Conservation (phyloP, 2,113 vertebrate genomes). For the Empidonax alnorum region DNA sequence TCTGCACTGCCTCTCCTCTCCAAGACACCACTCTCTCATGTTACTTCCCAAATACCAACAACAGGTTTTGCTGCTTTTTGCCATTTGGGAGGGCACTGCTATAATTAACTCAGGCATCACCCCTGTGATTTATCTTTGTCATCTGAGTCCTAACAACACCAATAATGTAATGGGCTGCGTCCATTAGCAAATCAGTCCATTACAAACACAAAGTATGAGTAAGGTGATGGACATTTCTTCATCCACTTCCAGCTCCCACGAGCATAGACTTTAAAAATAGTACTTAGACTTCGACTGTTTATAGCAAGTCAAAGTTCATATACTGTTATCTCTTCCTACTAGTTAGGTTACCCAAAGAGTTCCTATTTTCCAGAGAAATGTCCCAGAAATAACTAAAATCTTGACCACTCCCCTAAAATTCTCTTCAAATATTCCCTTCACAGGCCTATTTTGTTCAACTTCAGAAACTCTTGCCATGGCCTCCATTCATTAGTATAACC, state of each 20-base stretch:
- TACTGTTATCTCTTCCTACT: background rate
- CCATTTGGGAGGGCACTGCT: background rate
- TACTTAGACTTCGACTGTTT: background rate
- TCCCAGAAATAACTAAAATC: background rate
- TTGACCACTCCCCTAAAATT: background rate
- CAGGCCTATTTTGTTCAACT: background rate
- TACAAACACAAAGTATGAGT: background rate
- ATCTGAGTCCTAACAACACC: background rate
- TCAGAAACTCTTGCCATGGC: background rate
- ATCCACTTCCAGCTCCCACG: background rate
- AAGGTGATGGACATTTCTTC: background rate
- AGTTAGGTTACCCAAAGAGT: background rate
- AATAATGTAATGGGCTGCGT: background rate
- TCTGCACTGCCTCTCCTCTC: background rate
- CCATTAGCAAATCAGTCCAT: background rate
- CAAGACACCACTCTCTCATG: background rate
- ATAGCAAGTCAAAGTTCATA: background rate
- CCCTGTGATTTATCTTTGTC: conserved; percentile 8
- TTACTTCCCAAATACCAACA: background rate
- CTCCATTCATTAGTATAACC: background rate
- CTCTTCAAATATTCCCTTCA: background rate
- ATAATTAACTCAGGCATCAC: conserved; percentile 37
- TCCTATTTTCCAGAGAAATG: background rate
- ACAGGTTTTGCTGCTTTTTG: background rate
- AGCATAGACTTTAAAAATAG: background rate